Percentiles rank a stretch among this genome's conserved stretches.
Evolutionary conservation across 2,888 invertebrate genomes (phyloP).

Genomic region (Ochropleura leucogaster): DNA sequence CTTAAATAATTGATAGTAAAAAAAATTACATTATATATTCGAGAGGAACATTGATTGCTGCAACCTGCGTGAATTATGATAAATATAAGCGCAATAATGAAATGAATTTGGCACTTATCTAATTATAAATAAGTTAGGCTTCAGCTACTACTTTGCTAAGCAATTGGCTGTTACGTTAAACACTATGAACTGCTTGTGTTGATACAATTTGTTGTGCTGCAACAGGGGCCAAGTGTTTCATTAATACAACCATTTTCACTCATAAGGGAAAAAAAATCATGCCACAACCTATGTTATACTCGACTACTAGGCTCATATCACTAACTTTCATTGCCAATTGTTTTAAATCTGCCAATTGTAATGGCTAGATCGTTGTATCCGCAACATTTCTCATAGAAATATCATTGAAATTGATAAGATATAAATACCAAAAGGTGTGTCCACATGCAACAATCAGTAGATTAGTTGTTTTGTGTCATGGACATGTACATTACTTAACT

Average conservation of each 20-base stretch:
- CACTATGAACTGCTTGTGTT: constrained; percentile 37
- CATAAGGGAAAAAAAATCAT: constrained; percentile 32
- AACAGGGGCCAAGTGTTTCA: constrained; percentile 45
- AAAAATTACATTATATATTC: constrained; percentile 71
- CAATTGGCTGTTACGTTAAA: constrained; percentile 50
- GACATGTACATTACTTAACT: constrained; percentile 59
- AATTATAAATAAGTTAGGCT: constrained; percentile 67
- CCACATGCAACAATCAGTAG: constrained; percentile 29
- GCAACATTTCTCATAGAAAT: constrained; percentile 55
- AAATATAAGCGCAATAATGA: constrained; percentile 68
- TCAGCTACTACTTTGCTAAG: constrained; percentile 59
- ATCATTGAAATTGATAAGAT: constrained; percentile 37
- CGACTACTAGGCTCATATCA: constrained; percentile 49
- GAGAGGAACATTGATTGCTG: constrained; percentile 77
- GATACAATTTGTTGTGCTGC: constrained; percentile 52
- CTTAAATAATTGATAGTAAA: constrained; percentile 66
- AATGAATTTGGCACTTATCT: constrained; percentile 80
- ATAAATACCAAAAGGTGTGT: constrained; percentile 35
- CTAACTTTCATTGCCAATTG: constrained; percentile 35
- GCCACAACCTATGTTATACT: constrained; percentile 26
- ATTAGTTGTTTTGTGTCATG: constrained; percentile 37
- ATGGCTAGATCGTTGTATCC: constrained; percentile 39
- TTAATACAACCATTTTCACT: constrained; percentile 19
- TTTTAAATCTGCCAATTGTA: constrained; percentile 43
- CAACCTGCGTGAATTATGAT: constrained; percentile 62